phyloP scores from a whole-genome alignment of 1,140 invertebrate genomes.

The Nautilus pompilius region DNA sequence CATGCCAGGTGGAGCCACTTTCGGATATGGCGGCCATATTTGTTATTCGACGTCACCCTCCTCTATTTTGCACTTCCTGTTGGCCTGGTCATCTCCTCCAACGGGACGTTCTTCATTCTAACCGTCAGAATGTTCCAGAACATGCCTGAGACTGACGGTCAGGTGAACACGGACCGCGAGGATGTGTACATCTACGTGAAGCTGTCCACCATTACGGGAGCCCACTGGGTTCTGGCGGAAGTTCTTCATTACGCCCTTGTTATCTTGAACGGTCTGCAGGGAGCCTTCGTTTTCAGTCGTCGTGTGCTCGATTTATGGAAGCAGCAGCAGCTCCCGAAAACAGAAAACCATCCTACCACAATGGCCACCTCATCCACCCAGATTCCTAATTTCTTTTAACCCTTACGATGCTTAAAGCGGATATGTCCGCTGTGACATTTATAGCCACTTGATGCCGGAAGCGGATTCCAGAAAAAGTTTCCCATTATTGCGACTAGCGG shows the following conservation, averaged over 20 bases:
- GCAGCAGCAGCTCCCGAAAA: too few relatives aligned
- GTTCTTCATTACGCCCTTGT: conserved; percentile 60
- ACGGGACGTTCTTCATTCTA: conserved; percentile 3
- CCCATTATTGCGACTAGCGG: too few relatives aligned
- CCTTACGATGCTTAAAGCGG: too few relatives aligned
- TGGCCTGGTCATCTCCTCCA: not conserved
- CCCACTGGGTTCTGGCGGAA: conserved; percentile 18
- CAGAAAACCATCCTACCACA: too few relatives aligned
- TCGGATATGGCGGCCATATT: not conserved
- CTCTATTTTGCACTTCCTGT: conserved; percentile 3
- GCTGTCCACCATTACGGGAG: conserved; percentile 11
- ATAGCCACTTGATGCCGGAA: too few relatives aligned
- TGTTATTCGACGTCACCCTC: conserved; percentile 7
- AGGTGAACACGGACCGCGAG: not conserved
- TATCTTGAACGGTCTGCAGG: conserved; percentile 61
- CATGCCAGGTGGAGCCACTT: not conserved
- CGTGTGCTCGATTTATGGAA: too few relatives aligned
- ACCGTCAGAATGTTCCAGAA: conserved; percentile 3
- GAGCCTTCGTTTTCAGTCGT: conserved; percentile 61
- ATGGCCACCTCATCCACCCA: too few relatives aligned
- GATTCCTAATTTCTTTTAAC: too few relatives aligned
- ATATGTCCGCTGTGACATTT: too few relatives aligned
- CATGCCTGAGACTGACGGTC: not conserved
- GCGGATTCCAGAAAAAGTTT: too few relatives aligned
- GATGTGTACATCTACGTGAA: conserved; percentile 10